A percentile compares a stretch with the other conserved stretches of the same genome.
These are phyloP conservation scores for Gnathonemus longibarbis DNA, from an alignment of 2,113 vertebrate species.

Conservation along the genomic window DNA sequence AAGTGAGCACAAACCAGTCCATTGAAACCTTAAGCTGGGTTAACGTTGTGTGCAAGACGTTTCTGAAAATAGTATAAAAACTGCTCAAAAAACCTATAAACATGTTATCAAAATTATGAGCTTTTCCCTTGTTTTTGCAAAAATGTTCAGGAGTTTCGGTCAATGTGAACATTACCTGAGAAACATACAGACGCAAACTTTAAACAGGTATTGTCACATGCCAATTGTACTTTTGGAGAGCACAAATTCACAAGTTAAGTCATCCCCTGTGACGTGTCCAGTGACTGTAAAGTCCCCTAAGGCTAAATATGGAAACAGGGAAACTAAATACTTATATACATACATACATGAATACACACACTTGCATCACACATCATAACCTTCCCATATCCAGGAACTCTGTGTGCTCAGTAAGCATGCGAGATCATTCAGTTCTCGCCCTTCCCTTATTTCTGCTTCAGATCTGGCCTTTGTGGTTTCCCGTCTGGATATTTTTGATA, in stretches of 20 bases:
- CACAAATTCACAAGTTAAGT: neutral
- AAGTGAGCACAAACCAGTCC: neutral
- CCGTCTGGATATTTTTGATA: neutral
- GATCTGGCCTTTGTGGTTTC: neutral
- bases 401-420: neutral
- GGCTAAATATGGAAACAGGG: neutral
- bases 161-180: neutral
- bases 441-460: neutral
- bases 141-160: neutral
- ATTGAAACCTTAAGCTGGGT: neutral
- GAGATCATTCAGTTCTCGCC: neutral
- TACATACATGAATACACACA: neutral
- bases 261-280: neutral
- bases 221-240: neutral
- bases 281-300: neutral
- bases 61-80: neutral
- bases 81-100: neutral
- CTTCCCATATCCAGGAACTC: neutral
- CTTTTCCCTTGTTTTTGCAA: neutral
- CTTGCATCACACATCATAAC: neutral
- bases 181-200: neutral
- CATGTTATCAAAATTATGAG: neutral
- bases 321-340: neutral
- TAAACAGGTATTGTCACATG: neutral
- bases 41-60: neutral